phyloP scores from a whole-genome alignment of 2,888 invertebrate species.

The Craniophora ligustri region DNA sequence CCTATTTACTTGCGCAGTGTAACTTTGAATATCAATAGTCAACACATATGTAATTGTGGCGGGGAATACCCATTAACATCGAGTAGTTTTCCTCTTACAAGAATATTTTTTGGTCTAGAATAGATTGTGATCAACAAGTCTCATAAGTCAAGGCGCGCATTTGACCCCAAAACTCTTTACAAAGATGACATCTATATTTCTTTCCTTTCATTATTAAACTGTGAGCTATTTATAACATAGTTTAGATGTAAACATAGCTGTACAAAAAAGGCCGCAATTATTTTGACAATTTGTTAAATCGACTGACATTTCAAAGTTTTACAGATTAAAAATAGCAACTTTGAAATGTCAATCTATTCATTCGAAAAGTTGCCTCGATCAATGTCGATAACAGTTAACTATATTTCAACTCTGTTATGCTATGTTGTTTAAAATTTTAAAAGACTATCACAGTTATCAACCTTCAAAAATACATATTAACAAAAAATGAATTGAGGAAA shows the following conservation, averaged over 20 bases:
- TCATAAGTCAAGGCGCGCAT: slow-evolving; percentile 4
- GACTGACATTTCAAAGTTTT: slow-evolving; percentile 13
- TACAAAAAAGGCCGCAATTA: too few species aligned
- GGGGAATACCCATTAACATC: slow-evolving; percentile 23
- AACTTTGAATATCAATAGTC: neutral
- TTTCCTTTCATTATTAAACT: neutral
- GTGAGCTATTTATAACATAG: neutral
- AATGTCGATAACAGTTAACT: slow-evolving; percentile 15
- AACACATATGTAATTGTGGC: slow-evolving; percentile 18
- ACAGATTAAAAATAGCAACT: slow-evolving; percentile 26
- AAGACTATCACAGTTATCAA: slow-evolving; percentile 31
- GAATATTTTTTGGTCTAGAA: slow-evolving; percentile 11
- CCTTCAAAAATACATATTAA: slow-evolving; percentile 37
- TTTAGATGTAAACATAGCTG: too few species aligned
- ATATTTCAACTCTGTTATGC: slow-evolving; percentile 32
- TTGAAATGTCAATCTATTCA: slow-evolving; percentile 32
- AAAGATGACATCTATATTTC: neutral
- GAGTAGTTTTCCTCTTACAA: slow-evolving; percentile 29
- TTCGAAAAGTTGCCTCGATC: slow-evolving; percentile 16
- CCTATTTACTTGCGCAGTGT: too few species aligned
- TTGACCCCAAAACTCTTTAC: neutral
- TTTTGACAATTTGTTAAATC: neutral
- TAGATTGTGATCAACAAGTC: slow-evolving; percentile 15
- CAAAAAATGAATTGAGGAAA: slow-evolving; percentile 54
- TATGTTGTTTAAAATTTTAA: slow-evolving; percentile 26